These are phyloP conservation scores for Sinocyclocheilus grahami DNA, from an alignment of 2,113 vertebrate genomes.

Conservation along the genomic window DNA sequence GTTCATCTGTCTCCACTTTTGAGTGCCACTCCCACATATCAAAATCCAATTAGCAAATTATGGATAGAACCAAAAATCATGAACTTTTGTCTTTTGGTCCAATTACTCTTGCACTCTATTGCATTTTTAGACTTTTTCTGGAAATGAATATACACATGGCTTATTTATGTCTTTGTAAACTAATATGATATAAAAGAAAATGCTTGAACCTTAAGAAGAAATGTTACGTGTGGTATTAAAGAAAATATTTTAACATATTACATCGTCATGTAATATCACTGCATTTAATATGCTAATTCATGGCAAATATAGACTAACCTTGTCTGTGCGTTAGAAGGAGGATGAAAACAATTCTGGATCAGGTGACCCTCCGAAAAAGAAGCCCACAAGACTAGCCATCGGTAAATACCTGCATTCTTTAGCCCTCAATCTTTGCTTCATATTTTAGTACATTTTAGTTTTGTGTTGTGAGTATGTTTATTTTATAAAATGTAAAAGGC, in stretches of 20 bases:
- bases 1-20: background rate
- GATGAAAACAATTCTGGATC: constrained; percentile 85
- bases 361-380: constrained; percentile 96
- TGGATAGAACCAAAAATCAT: background rate
- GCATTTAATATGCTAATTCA: background rate
- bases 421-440: no score
- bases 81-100: background rate
- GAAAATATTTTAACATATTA: background rate
- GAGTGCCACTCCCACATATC: background rate
- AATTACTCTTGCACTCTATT: background rate
- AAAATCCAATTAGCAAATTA: background rate
- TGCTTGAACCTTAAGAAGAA: background rate
- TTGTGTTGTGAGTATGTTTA: background rate
- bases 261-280: background rate
- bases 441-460: background rate
- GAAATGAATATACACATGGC: background rate
- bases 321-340: constrained; percentile 75
- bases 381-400: constrained; percentile 95
- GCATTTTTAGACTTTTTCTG: background rate
- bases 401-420: constrained; percentile 73
- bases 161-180: background rate
- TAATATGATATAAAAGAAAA: background rate
- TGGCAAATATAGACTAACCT: background rate
- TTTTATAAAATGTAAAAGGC: background rate
- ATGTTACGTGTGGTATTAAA: background rate